These are phyloP conservation scores for Halictus rubicundus DNA, from an alignment of 1,140 invertebrate genomes.

Conservation along the genomic window DNA sequence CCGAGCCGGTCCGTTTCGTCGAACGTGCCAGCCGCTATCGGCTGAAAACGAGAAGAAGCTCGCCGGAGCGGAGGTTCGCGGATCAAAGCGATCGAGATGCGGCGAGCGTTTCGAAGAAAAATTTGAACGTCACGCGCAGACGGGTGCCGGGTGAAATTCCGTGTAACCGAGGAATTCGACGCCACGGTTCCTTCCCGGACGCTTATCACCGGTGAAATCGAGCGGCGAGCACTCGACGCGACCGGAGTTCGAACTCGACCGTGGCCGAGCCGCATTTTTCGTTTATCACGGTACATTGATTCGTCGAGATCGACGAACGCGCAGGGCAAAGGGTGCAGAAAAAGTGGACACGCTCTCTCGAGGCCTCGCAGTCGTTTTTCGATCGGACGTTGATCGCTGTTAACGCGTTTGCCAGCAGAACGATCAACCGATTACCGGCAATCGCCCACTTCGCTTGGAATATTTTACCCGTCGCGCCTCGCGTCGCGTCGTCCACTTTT, in stretches of 20 bases:
- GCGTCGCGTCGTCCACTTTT: neutral
- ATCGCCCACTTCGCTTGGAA: neutral
- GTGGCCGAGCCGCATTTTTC: neutral
- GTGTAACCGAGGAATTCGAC: neutral
- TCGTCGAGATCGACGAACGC: constrained; percentile 7
- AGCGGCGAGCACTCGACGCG: neutral
- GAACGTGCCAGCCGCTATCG: too few species aligned
- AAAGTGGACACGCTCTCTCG: neutral
- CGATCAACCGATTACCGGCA: constrained; percentile 1
- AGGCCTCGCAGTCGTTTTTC: neutral
- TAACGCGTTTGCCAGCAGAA: neutral
- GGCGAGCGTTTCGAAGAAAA: too few species aligned
- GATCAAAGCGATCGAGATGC: too few species aligned
- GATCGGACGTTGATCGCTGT: constrained; percentile 3
- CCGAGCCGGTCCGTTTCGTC: too few species aligned
- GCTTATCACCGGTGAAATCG: constrained; percentile 7
- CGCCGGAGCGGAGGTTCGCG: too few species aligned
- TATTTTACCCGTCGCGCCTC: neutral
- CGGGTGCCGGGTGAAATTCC: too few species aligned
- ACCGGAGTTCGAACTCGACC: too few species aligned
- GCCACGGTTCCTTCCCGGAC: neutral
- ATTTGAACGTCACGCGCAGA: too few species aligned
- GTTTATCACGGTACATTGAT: constrained; percentile 22
- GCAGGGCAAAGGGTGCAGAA: neutral
- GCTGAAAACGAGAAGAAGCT: too few species aligned